Conservation (phyloP, 2,113 vertebrate species). For the Amia ocellicauda region DNA sequence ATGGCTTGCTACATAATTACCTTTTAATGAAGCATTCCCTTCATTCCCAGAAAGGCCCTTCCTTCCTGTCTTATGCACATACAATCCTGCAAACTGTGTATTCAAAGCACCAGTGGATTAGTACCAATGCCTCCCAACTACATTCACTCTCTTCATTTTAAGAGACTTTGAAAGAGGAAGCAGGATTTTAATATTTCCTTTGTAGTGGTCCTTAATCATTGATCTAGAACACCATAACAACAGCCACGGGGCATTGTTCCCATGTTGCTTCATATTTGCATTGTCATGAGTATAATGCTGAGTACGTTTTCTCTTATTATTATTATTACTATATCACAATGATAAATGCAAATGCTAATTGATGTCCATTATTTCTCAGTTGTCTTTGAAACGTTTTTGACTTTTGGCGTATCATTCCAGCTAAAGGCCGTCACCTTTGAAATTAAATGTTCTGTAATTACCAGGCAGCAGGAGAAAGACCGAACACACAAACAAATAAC, state of each 20-base stretch:
- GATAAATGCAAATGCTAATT: too few species aligned
- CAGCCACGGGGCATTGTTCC: too few species aligned
- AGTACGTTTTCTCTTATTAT: too few species aligned
- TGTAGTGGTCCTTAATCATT: not conserved
- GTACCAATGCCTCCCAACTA: conserved; percentile 15
- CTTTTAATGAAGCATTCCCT: too few species aligned
- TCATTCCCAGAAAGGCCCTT: conserved; percentile 13
- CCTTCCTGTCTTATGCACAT: conserved; percentile 33
- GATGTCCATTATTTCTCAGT: too few species aligned
- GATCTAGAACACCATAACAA: not conserved
- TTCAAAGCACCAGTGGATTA: conserved; percentile 14
- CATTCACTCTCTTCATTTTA: not conserved
- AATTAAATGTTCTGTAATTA: not conserved
- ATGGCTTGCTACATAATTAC: not conserved
- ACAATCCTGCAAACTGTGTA: conserved; percentile 21
- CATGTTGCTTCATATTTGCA: too few species aligned
- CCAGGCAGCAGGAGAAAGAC: not conserved
- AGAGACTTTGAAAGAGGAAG: not conserved
- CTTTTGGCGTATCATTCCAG: too few species aligned
- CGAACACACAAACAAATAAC: too few species aligned
- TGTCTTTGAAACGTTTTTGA: too few species aligned
- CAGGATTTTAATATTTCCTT: not conserved
- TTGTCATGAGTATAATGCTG: too few species aligned
- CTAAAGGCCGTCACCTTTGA: too few species aligned
- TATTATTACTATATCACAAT: too few species aligned